Evolutionary conservation across 1,140 invertebrate species (phyloP).

Genomic region (Cyphomyrmex costatus): DNA sequence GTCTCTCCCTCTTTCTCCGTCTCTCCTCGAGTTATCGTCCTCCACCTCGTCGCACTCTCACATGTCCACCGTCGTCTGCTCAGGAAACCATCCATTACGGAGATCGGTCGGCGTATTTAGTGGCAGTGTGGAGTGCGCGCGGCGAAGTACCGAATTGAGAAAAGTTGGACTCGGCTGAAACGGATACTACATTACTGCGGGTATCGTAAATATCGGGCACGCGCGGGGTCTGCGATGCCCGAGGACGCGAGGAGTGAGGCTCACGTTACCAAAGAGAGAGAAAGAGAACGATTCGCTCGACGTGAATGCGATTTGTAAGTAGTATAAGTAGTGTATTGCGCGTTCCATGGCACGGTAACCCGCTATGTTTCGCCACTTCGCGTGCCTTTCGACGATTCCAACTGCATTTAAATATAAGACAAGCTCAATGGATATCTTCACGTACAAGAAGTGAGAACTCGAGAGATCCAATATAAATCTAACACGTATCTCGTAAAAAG

Average conservation of each 20-base stretch:
- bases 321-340: conserved; percentile 36
- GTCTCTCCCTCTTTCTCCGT: conserved; percentile 20
- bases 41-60: conserved; percentile 69
- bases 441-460: neutral
- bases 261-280: neutral
- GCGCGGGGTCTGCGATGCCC: conserved; percentile 4
- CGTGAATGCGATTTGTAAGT: conserved; percentile 52
- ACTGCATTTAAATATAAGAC: neutral
- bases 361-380: conserved; percentile 27
- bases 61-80: conserved; percentile 76
- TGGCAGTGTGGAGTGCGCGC: conserved; percentile 56
- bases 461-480: neutral
- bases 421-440: neutral
- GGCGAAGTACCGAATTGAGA: conserved; percentile 52
- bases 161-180: conserved; percentile 45
- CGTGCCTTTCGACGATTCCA: neutral
- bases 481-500: neutral
- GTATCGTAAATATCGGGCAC: neutral
- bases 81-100: conserved; percentile 84
- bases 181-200: neutral
- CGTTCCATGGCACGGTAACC: conserved; percentile 11
- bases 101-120: conserved; percentile 78
- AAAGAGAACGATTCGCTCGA: neutral
- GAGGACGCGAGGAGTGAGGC: neutral
- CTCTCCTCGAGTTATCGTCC: conserved; percentile 61